Evolutionary conservation across 2,113 vertebrate species (phyloP).

Genomic region (Tiliqua scincoides): DNA sequence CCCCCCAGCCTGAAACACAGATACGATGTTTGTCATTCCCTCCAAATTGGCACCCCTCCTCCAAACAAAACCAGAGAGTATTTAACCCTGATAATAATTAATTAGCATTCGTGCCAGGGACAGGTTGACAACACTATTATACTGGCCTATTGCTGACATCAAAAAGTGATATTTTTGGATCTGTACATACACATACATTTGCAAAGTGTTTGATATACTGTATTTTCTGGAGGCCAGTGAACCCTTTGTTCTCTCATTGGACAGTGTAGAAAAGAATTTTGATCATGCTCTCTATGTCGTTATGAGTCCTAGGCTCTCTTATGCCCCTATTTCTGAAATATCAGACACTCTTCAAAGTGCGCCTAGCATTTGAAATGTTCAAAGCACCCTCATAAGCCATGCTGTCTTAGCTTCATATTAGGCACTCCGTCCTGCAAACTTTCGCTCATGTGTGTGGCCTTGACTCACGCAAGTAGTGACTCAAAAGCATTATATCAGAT

Average conservation of each 20-base stretch:
- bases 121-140: background rate
- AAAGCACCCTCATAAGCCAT: background rate
- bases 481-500: background rate
- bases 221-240: background rate
- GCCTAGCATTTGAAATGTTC: conserved; percentile 8
- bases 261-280: background rate
- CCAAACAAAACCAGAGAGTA: too few relatives aligned
- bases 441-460: background rate
- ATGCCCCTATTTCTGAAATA: background rate
- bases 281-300: background rate
- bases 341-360: background rate
- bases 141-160: background rate
- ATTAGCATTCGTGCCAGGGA: background rate
- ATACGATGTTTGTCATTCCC: background rate
- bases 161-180: background rate
- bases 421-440: background rate
- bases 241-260: background rate
- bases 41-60: background rate
- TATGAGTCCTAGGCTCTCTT: background rate
- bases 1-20: background rate
- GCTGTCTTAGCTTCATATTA: background rate
- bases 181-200: background rate
- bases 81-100: background rate
- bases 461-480: background rate
- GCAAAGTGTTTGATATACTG: background rate